Evolutionary conservation across 2,797 vertebrate species (phyloP), one percentile per base, ranked within the genome.

Genomic region (Arremon aurantiirostris): DNA sequence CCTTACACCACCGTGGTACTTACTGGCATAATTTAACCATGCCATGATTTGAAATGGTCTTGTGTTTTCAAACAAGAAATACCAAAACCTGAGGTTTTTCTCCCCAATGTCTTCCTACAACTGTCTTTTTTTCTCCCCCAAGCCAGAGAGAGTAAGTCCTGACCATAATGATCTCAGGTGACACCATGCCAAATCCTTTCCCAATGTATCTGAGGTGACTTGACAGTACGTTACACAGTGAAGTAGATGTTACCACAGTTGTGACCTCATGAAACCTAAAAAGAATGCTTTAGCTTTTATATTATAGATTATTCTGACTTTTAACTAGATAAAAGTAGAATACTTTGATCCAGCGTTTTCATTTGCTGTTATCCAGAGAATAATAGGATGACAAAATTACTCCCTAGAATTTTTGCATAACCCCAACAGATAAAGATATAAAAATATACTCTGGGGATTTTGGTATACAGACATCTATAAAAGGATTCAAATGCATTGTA

Each of bases 131-230:
- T 41, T 22, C 8, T 42, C 5, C 35, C 35, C 35, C 70, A 44
- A 88, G 32, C 20, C 75, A 79, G 44, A 50, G 19, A 30, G 16
- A 59, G 15, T 50, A 80, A 90, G 14, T 77, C 66, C 34, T 56
- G 47, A 52, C 37, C 52, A 37, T 77, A 73, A 42, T 77, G 82
- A 95, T 89, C 81, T 80, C 66, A 82, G 83, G 75, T 93, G 93
- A 92, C 94, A 96, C 42, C 18, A 42, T 86, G 92, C 37, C 93
- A 96, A 89, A 91, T 86, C 86, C 44, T 90, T 95, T 96, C 66
- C 52, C 11, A 12, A 7, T 46, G 22, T 60, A 21, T 79, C 59
- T 94, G 83, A 86, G 37, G 49, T 82, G 90, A 95, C 82, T 69
- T 88, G 94, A 95, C 94, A 96, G 69, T 60, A 78, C 49, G 46